These are phyloP conservation scores for Aviceda subcristata DNA, from an alignment of 2,113 vertebrate species.

Conservation along the genomic window DNA sequence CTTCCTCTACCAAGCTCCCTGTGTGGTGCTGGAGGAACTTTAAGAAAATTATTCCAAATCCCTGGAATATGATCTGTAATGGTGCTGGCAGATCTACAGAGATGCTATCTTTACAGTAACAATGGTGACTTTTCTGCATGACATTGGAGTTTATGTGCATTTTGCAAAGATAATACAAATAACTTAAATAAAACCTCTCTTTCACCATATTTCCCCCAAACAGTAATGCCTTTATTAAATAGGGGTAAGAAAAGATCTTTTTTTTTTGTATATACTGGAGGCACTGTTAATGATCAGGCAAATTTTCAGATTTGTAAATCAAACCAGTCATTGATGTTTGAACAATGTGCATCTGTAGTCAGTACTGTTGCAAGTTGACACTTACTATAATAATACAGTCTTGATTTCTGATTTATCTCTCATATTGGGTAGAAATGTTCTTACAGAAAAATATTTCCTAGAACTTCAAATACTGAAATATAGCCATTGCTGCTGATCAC, in stretches of 20 bases:
- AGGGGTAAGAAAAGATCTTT: fast-evolving
- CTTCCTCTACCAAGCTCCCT: neutral
- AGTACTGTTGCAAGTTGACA: neutral
- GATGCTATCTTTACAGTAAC: neutral
- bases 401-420: neutral
- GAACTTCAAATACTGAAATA: neutral
- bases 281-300: neutral
- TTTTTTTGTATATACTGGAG: neutral
- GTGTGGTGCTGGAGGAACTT: neutral
- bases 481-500: neutral
- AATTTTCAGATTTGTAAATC: neutral
- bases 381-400: neutral
- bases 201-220: too few relatives aligned
- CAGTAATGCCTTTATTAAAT: neutral
- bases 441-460: neutral
- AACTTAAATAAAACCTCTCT: neutral
- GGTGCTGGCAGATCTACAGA: neutral
- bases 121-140: neutral
- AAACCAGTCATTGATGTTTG: neutral
- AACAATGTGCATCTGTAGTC: neutral
- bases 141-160: neutral
- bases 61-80: neutral
- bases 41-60: neutral
- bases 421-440: neutral
- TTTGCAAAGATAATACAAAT: neutral